Percentiles rank a stretch among this genome's conserved stretches.
Evolutionary conservation across 2,113 vertebrate species (phyloP).

Genomic region (Salvator merianae): DNA sequence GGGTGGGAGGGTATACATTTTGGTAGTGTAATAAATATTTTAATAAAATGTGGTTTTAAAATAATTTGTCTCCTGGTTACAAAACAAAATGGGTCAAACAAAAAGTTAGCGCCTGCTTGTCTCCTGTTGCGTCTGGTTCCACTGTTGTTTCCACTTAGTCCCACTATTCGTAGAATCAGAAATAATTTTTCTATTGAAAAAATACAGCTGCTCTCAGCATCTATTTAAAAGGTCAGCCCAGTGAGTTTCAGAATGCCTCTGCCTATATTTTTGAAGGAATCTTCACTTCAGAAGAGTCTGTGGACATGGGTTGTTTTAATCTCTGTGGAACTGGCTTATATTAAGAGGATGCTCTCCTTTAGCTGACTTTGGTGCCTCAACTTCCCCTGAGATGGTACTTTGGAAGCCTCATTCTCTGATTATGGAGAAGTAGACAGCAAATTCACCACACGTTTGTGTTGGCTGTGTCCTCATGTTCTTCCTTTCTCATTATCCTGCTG

Average conservation of each 20-base stretch:
- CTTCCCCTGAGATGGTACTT: background rate
- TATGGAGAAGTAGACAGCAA: background rate
- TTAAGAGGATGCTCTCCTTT: background rate
- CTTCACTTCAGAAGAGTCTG: background rate
- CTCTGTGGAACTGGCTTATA: background rate
- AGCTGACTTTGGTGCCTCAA: fast-evolving
- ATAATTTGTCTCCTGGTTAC: background rate
- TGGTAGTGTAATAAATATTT: background rate
- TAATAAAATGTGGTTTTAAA: background rate
- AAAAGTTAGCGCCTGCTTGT: background rate
- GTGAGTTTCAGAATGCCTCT: background rate
- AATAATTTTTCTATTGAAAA: too few relatives aligned
- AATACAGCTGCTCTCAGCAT: background rate
- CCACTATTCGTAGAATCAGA: too few relatives aligned
- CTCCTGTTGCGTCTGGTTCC: background rate
- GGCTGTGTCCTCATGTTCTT: background rate
- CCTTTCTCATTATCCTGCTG: background rate
- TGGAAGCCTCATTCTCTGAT: background rate
- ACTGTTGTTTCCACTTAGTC: background rate
- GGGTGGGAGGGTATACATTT: background rate
- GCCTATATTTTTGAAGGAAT: background rate
- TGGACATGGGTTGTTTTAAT: background rate
- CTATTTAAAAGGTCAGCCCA: background rate
- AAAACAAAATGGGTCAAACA: background rate
- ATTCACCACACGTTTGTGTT: background rate